Percentiles rank a stretch among this genome's conserved stretches.
Evolutionary conservation across 2,888 invertebrate species (phyloP).

Genomic region (Rhagium mordax): DNA sequence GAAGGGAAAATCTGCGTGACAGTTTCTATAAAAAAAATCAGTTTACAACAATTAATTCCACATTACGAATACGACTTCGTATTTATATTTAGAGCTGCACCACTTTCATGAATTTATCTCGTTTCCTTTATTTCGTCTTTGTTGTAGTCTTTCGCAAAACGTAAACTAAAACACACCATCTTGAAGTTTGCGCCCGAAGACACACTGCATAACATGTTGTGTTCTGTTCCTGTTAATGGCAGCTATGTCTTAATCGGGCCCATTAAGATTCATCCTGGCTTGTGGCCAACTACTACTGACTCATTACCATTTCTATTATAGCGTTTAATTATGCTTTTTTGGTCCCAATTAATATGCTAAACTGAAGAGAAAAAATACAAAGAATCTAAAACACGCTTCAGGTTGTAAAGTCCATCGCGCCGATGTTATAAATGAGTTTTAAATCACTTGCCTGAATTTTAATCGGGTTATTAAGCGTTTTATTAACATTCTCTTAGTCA

Average conservation of each 20-base stretch:
- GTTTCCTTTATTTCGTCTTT: too few species aligned
- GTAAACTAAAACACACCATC: too few species aligned
- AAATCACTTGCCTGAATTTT: slow-evolving; percentile 16
- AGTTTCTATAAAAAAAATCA: too few species aligned
- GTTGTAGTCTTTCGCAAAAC: too few species aligned
- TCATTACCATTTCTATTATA: slow-evolving; percentile 44
- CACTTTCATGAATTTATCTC: too few species aligned
- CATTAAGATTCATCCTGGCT: slow-evolving; percentile 42
- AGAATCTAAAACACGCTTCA: background rate
- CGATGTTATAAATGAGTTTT: slow-evolving; percentile 7
- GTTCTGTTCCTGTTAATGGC: slow-evolving; percentile 2
- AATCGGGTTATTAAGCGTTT: slow-evolving; percentile 9
- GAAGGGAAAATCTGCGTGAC: too few species aligned
- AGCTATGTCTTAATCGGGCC: slow-evolving; percentile 38
- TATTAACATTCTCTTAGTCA: background rate
- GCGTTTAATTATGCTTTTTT: slow-evolving; percentile 30
- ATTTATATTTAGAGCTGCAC: too few species aligned
- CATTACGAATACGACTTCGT: too few species aligned
- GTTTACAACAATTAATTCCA: too few species aligned
- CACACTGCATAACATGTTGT: background rate
- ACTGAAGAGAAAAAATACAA: background rate
- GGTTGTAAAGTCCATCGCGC: background rate
- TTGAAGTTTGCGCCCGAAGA: too few species aligned
- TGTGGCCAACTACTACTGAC: slow-evolving; percentile 41
- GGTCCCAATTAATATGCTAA: slow-evolving; percentile 21